A percentile compares a stretch with the other conserved stretches of the same genome.
These are phyloP conservation scores for Antheraea mylitta DNA, from an alignment of 1,140 invertebrate genomes.

Conservation along the genomic window DNA sequence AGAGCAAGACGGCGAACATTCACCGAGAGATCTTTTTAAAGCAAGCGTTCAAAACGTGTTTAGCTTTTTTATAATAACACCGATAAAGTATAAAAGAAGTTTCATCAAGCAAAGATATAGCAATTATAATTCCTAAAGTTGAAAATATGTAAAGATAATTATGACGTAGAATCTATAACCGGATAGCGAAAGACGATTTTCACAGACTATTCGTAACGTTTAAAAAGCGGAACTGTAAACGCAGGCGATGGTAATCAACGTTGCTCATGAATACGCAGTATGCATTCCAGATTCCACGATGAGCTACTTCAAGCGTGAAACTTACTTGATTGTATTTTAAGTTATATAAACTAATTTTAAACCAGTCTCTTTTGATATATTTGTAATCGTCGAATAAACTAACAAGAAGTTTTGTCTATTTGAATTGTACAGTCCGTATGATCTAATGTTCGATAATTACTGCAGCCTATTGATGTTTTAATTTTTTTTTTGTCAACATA, in stretches of 20 bases:
- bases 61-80: no score
- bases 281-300: conserved; percentile 2
- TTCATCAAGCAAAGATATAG: not conserved
- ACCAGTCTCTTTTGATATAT: not conserved
- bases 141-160: not conserved
- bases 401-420: no score
- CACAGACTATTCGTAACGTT: conserved; percentile 9
- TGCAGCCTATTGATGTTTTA: no score
- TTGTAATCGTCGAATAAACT: not conserved
- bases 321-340: conserved; percentile 3
- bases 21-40: no score
- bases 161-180: not conserved
- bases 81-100: no score
- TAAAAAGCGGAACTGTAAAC: conserved; percentile 19
- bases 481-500: no score
- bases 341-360: not conserved
- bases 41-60: no score
- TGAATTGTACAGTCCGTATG: no score
- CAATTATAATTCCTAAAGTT: not conserved
- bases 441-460: no score
- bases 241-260: not conserved
- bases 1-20: no score
- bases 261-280: conserved; percentile 12
- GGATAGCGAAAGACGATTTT: not conserved
- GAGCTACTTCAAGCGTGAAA: conserved; percentile 6